A percentile compares a stretch with the other conserved stretches of the same genome.
These are phyloP conservation scores for Sciurus vulgaris DNA, from an alignment of 2,797 vertebrate genomes.

Conservation along the genomic window DNA sequence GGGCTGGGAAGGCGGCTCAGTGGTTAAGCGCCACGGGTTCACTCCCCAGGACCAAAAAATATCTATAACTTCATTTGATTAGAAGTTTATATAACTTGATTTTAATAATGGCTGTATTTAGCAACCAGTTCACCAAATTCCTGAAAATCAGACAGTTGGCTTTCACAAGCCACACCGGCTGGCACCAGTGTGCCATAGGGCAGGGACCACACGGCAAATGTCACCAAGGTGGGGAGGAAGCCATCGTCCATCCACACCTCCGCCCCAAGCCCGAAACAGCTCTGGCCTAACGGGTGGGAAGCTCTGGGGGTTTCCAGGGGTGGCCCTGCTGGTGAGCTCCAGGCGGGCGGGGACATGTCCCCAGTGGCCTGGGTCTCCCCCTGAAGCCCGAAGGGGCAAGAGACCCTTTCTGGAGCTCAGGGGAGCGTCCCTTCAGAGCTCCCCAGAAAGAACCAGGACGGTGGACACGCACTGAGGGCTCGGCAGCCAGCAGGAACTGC, in stretches of 20 bases:
- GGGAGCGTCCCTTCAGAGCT: background rate
- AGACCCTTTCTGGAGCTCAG: background rate
- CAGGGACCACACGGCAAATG: background rate
- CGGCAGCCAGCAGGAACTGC: background rate
- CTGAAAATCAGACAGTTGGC: background rate
- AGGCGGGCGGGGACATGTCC: background rate
- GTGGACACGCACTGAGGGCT: rapidly evolving
- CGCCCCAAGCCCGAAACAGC: background rate
- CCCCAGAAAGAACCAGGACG: background rate
- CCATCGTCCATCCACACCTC: background rate
- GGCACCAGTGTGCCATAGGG: rapidly evolving
- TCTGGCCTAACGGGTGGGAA: rapidly evolving
- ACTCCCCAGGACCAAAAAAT: background rate
- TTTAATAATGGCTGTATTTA: background rate
- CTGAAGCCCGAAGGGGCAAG: background rate
- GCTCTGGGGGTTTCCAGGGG: background rate
- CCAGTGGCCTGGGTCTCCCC: too few species aligned
- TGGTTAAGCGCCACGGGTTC: background rate
- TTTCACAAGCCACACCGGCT: background rate
- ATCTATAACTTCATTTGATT: background rate
- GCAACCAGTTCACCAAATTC: background rate
- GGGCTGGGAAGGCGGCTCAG: too few species aligned
- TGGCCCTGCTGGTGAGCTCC: rapidly evolving
- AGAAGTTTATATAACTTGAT: background rate
- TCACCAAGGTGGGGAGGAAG: rapidly evolving